A percentile compares a stretch with the other conserved stretches of the same genome.
phyloP scores from a whole-genome alignment of 2,888 invertebrate genomes.

The Branchellion lobata region DNA sequence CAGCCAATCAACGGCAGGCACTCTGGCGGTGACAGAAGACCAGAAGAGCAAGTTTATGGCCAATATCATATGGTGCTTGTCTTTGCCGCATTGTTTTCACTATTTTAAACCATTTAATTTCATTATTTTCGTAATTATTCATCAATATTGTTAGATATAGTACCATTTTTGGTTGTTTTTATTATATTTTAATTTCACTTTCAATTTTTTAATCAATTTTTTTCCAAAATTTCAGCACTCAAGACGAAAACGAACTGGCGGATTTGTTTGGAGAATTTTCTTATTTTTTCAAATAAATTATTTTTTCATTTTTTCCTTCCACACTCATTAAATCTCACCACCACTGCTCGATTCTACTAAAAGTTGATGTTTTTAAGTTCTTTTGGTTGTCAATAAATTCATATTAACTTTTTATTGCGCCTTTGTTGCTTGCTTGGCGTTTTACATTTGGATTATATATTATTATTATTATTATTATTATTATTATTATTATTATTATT shows the following conservation, averaged over 20 bases:
- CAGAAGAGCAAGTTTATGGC: conserved; percentile 28
- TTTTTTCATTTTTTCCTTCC: background rate
- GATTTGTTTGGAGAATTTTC: conserved; percentile 35
- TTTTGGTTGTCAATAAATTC: too few species aligned
- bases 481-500: too few species aligned
- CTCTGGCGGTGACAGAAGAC: conserved; percentile 25
- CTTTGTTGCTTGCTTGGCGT: too few species aligned
- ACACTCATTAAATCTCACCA: background rate
- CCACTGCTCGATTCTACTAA: background rate
- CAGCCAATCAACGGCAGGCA: conserved; percentile 27
- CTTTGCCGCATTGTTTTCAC: too few species aligned
- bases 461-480: too few species aligned
- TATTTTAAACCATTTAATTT: background rate
- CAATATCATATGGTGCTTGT: conserved; percentile 17
- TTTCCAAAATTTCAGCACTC: conserved; percentile 12
- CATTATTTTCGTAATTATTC: too few species aligned
- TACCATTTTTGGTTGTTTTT: too few species aligned
- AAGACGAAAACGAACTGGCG: conserved; percentile 33
- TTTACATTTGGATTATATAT: too few species aligned
- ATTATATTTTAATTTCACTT: too few species aligned
- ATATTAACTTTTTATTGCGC: too few species aligned
- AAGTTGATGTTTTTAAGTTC: background rate
- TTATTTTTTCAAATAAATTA: conserved; percentile 29
- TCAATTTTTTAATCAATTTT: background rate
- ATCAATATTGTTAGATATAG: too few species aligned